Percentiles rank a stretch among this genome's conserved stretches.
Conservation (phyloP, 2,797 vertebrate genomes). For the Ambastaia sidthimunki region DNA sequence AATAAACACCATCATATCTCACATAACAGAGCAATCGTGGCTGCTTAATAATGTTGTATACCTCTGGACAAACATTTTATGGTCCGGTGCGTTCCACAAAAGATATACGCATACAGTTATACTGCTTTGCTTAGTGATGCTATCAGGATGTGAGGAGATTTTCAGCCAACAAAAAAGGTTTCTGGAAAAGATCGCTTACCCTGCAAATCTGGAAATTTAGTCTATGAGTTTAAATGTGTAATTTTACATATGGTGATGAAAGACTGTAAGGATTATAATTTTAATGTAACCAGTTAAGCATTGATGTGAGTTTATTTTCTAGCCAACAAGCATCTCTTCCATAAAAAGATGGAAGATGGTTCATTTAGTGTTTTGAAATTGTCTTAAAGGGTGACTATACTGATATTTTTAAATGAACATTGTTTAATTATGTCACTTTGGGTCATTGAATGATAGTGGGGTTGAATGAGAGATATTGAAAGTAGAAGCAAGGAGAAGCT, state of each 20-base stretch:
- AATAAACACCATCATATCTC: too few relatives aligned
- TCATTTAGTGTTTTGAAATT: not conserved
- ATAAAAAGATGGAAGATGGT: not conserved
- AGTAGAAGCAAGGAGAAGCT: slow-evolving; percentile 16
- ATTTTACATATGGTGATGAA: too few relatives aligned
- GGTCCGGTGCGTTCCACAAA: too few relatives aligned
- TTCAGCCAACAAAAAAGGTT: too few relatives aligned
- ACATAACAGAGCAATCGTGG: not conserved
- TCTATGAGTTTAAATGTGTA: too few relatives aligned
- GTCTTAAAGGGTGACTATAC: not conserved
- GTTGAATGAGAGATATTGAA: not conserved
- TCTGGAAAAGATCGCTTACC: too few relatives aligned
- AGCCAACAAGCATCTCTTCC: not conserved
- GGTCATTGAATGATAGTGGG: not conserved
- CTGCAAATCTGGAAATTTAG: too few relatives aligned
- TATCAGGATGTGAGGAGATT: too few relatives aligned
- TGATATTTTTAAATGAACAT: not conserved
- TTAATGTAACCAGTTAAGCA: not conserved
- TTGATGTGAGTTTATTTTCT: not conserved
- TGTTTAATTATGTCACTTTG: not conserved
- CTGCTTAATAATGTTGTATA: not conserved
- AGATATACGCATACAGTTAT: too few relatives aligned
- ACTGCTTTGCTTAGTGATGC: too few relatives aligned
- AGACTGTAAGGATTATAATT: too few relatives aligned
- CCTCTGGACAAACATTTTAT: too few relatives aligned